Conservation (phyloP, 2,797 vertebrate genomes). For the Heterohyrax brucei region DNA sequence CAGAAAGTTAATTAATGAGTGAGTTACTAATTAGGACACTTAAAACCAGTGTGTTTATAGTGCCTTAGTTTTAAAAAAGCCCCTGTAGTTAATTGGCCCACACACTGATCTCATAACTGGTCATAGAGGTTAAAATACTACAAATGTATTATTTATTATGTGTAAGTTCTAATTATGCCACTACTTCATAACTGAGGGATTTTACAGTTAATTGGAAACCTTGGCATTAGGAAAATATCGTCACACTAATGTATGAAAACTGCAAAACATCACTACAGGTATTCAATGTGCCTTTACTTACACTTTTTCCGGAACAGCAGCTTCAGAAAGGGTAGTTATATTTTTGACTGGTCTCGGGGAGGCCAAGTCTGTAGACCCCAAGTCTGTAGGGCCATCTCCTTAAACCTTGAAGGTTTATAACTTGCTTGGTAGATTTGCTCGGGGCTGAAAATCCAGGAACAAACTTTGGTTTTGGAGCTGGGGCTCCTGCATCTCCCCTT, state of each 20-base stretch:
- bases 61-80: constrained; percentile 87
- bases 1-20: constrained; percentile 94
- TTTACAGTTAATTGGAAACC: constrained; percentile 87
- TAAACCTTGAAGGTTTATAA: constrained; percentile 16
- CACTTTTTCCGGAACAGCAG: constrained; percentile 11
- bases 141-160: constrained; percentile 90
- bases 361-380: not conserved
- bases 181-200: constrained; percentile 86
- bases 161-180: constrained; percentile 90
- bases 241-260: constrained; percentile 24
- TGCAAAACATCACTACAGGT: constrained; percentile 2
- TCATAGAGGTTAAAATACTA: constrained; percentile 89
- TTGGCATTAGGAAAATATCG: constrained; percentile 64
- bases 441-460: not conserved
- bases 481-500: constrained; percentile 24
- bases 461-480: constrained; percentile 50
- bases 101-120: constrained; percentile 91
- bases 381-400: not conserved
- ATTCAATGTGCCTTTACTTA: not conserved
- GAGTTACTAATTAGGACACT: constrained; percentile 93
- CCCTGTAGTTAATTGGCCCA: constrained; percentile 90
- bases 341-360: constrained; percentile 50
- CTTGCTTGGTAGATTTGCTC: constrained; percentile 47
- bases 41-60: constrained; percentile 92
- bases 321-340: not conserved